phyloP scores from a whole-genome alignment of 2,797 vertebrate genomes.

The Chloroceryle amazona region DNA sequence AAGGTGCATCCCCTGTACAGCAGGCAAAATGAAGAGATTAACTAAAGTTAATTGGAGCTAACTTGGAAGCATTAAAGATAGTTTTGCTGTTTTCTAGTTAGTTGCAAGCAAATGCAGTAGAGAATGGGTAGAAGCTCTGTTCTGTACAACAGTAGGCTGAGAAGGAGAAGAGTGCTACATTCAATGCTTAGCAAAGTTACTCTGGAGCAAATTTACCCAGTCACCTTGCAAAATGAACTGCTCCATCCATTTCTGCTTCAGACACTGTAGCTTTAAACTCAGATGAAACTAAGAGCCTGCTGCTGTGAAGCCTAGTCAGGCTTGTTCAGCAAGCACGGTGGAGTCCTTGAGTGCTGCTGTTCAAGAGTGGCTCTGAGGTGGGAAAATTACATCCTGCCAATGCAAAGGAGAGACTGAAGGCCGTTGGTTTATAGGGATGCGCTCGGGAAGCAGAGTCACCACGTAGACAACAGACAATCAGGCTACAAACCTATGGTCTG shows the following conservation, averaged over 20 bases:
- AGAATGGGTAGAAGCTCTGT: not conserved
- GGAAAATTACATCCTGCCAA: too few species aligned
- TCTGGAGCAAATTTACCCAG: not conserved
- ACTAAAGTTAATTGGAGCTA: not conserved
- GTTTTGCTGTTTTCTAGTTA: not conserved
- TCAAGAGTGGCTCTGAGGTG: not conserved
- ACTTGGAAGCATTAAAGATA: not conserved
- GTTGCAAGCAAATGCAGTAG: not conserved
- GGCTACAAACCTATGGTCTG: not conserved
- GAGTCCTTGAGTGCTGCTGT: not conserved
- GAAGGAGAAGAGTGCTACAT: not conserved
- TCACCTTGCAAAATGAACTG: not conserved
- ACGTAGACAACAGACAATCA: not conserved
- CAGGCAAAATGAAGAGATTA: slow-evolving; percentile 3
- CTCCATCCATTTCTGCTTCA: not conserved
- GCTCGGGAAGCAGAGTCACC: not conserved
- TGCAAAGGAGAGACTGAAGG: not conserved
- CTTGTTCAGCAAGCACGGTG: not conserved
- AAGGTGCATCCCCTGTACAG: not conserved
- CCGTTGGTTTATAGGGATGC: not conserved
- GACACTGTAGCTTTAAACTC: not conserved
- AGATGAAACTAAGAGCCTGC: not conserved
- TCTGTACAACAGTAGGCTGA: not conserved
- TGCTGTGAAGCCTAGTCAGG: not conserved
- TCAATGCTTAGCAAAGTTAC: not conserved